phyloP scores from a whole-genome alignment of 2,797 vertebrate genomes.

The Holocentrus rufus region DNA sequence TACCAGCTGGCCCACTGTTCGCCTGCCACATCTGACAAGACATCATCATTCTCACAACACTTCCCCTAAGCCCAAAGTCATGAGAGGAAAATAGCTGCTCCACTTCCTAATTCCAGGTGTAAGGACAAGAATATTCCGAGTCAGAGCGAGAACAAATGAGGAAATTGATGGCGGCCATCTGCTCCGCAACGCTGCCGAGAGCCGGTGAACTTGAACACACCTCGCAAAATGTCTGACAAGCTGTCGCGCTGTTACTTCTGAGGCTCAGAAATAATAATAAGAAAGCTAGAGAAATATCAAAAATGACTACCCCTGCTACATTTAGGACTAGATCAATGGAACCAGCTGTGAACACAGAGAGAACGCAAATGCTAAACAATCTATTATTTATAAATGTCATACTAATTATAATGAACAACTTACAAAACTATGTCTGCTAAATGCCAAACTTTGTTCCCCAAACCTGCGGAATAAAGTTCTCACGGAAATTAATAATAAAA shows the following conservation, averaged over 20 bases:
- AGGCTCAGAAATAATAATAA: slow-evolving; percentile 19
- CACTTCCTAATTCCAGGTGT: slow-evolving; percentile 91
- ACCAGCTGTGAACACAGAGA: slow-evolving; percentile 7
- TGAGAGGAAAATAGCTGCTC: slow-evolving; percentile 91
- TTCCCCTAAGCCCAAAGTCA: slow-evolving; percentile 87
- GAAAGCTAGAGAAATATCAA: slow-evolving; percentile 14
- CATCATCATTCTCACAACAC: slow-evolving; percentile 80
- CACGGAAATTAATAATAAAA: slow-evolving; percentile 43
- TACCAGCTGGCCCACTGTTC: slow-evolving; percentile 81
- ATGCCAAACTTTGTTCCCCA: slow-evolving; percentile 41
- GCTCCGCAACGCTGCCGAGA: slow-evolving; percentile 79
- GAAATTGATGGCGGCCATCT: slow-evolving; percentile 98
- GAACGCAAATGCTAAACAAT: slow-evolving; percentile 16
- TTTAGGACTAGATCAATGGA: slow-evolving; percentile 20
- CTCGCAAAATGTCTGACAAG: slow-evolving; percentile 75
- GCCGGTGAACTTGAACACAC: slow-evolving; percentile 78
- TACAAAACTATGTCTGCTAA: slow-evolving; percentile 4
- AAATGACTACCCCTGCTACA: neutral
- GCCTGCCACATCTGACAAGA: slow-evolving; percentile 81
- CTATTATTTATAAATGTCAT: slow-evolving; percentile 7
- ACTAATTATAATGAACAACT: slow-evolving; percentile 11
- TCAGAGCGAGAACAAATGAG: slow-evolving; percentile 88
- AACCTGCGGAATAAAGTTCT: slow-evolving; percentile 28
- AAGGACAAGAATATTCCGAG: slow-evolving; percentile 86
- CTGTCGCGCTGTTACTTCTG: slow-evolving; percentile 60